Evolutionary conservation across 2,888 invertebrate genomes (phyloP).

Genomic region (Amiota mariae): DNA sequence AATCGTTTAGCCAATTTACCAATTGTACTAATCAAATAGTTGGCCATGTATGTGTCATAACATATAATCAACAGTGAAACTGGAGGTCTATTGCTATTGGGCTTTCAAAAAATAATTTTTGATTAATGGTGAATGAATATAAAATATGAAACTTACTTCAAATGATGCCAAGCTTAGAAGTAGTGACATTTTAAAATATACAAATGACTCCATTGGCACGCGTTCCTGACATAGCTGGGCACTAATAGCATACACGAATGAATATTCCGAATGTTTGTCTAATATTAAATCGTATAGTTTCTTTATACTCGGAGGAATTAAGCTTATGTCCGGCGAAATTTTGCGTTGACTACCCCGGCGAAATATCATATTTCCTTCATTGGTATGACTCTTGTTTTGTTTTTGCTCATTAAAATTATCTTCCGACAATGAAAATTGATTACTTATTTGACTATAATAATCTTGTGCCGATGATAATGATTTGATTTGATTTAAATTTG

Average conservation of each 20-base stretch:
- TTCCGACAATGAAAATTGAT: too few species aligned
- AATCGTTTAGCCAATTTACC: conserved; percentile 69
- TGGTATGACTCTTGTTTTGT: too few species aligned
- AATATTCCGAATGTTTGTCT: conserved; percentile 68
- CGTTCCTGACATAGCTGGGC: conserved; percentile 70
- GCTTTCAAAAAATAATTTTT: conserved; percentile 31
- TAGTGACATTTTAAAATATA: conserved; percentile 73
- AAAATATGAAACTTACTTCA: conserved; percentile 59
- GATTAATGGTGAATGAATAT: neutral
- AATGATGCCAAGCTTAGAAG: conserved; percentile 73
- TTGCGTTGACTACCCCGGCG: neutral
- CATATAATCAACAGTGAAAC: conserved; percentile 68
- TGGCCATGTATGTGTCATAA: conserved; percentile 60
- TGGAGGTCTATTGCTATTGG: conserved; percentile 60
- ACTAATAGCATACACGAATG: conserved; percentile 71
- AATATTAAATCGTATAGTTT: conserved; percentile 61
- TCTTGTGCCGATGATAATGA: too few species aligned
- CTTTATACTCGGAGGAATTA: conserved; percentile 52
- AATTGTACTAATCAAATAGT: conserved; percentile 61
- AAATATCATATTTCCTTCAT: neutral
- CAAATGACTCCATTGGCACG: conserved; percentile 72
- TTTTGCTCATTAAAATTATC: too few species aligned
- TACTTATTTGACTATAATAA: too few species aligned
- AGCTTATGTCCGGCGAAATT: conserved; percentile 43
- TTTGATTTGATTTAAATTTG: too few species aligned